phyloP scores from a whole-genome alignment of 2,797 vertebrate species.

The Apogon talboti region DNA sequence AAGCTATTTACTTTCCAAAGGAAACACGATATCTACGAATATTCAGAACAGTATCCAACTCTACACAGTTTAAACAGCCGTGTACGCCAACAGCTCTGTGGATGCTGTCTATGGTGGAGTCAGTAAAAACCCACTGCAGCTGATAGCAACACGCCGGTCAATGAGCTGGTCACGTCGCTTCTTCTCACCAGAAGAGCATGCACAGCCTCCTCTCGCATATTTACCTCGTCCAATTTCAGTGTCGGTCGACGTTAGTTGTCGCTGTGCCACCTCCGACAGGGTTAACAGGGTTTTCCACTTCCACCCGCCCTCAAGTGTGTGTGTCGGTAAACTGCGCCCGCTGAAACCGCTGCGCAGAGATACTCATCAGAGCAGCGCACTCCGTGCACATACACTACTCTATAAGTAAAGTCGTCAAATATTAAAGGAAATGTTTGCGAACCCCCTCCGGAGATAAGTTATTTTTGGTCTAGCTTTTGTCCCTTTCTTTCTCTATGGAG shows the following conservation, averaged over 20 bases:
- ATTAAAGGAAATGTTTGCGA: neutral
- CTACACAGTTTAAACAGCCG: neutral
- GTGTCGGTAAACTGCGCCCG: slow-evolving; percentile 59
- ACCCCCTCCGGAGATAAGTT: slow-evolving; percentile 37
- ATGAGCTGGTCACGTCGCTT: slow-evolving; percentile 17
- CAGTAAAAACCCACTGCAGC: slow-evolving; percentile 12
- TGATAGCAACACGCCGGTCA: slow-evolving; percentile 34
- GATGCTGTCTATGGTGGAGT: slow-evolving; percentile 4
- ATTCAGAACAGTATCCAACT: slow-evolving; percentile 1
- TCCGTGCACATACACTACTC: slow-evolving; percentile 3
- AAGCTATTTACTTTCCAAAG: neutral
- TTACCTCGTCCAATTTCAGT: slow-evolving; percentile 65
- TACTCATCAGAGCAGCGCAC: slow-evolving; percentile 56
- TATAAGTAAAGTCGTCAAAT: neutral
- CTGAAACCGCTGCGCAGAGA: slow-evolving; percentile 33
- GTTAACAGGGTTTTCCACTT: slow-evolving; percentile 61
- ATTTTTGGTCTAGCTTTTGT: slow-evolving; percentile 72
- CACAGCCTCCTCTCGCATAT: slow-evolving; percentile 41
- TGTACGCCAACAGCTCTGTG: slow-evolving; percentile 23
- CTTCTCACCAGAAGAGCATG: slow-evolving; percentile 39
- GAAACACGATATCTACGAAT: neutral
- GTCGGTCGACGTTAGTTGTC: slow-evolving; percentile 67
- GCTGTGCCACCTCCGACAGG: slow-evolving; percentile 59
- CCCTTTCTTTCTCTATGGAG: slow-evolving; percentile 80
- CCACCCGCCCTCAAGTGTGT: slow-evolving; percentile 72